These are phyloP conservation scores for Bombus picipes DNA, from an alignment of 1,140 invertebrate genomes.

Conservation along the genomic window DNA sequence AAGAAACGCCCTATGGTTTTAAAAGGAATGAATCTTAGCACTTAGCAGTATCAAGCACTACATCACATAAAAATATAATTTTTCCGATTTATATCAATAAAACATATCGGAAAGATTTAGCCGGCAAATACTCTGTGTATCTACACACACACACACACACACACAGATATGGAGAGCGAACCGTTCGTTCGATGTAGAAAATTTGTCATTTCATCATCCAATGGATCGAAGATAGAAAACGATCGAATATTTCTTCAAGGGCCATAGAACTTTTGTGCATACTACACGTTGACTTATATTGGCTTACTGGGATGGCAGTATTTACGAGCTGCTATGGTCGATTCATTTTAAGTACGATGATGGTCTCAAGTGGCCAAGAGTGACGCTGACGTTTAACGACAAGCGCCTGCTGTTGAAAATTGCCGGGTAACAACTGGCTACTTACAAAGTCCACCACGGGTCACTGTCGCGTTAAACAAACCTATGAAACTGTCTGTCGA, in stretches of 20 bases:
- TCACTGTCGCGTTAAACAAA: conserved; percentile 17
- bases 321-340: conserved; percentile 1
- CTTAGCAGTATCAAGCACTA: no score
- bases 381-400: conserved; percentile 21
- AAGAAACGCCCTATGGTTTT: background rate
- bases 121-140: no score
- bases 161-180: no score
- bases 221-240: background rate
- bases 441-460: conserved; percentile 19
- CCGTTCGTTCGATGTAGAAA: no score
- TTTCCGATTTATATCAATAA: no score
- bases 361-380: conserved; percentile 18
- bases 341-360: conserved; percentile 13
- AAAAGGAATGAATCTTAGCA: no score
- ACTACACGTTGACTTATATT: background rate
- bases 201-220: no score
- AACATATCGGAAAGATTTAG: background rate
- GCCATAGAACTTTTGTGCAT: background rate
- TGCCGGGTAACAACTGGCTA: conserved; percentile 21
- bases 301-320: background rate
- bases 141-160: no score
- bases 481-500: background rate
- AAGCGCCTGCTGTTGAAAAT: conserved; percentile 25
- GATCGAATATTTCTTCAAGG: background rate
- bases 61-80: no score